A percentile compares a stretch with the other conserved stretches of the same genome.
phyloP scores from a whole-genome alignment of 1,140 invertebrate species.

The Musca domestica region DNA sequence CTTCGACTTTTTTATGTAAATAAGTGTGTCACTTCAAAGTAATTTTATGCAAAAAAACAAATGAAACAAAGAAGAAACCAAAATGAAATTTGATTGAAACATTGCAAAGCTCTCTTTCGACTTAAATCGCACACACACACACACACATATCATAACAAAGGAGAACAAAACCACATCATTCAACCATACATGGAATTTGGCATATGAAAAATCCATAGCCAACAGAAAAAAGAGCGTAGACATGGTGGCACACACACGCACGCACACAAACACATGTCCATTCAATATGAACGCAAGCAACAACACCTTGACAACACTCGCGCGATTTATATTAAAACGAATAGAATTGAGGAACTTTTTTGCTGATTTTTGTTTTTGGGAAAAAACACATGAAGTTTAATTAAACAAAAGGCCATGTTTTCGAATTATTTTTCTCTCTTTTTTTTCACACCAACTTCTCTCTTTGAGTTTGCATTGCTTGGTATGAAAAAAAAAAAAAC shows the following conservation, averaged over 20 bases:
- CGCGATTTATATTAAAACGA: no score
- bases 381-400: not conserved
- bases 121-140: not conserved
- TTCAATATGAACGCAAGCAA: not conserved
- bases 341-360: not conserved
- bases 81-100: not conserved
- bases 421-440: not conserved
- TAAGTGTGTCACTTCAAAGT: no score
- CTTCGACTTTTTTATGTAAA: no score
- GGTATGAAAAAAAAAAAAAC: no score
- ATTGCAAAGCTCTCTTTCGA: not conserved
- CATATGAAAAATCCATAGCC: no score
- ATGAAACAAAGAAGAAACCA: no score
- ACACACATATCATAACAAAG: not conserved
- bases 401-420: not conserved
- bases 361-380: not conserved
- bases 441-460: not conserved
- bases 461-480: no score
- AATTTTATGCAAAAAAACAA: no score
- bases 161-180: not conserved
- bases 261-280: not conserved
- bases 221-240: not conserved
- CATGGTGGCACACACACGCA: not conserved
- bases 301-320: slow-evolving; percentile 16
- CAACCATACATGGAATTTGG: no score